A percentile compares a stretch with the other conserved stretches of the same genome.
phyloP scores from a whole-genome alignment of 2,888 invertebrate species.

The Eupithecia insigniata region DNA sequence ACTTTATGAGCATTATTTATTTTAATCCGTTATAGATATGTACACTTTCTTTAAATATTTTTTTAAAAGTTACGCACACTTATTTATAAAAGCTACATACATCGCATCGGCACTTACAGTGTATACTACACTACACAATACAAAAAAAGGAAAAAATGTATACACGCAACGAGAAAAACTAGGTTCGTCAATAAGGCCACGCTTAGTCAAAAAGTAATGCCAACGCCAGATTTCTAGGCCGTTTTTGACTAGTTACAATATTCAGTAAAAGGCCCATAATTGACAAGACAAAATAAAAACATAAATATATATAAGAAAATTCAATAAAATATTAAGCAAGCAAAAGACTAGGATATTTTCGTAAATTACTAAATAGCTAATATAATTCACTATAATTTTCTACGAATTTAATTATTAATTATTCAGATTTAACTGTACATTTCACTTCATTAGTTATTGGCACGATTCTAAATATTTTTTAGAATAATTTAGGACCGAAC shows the following conservation, averaged over 20 bases:
- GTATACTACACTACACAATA: background rate
- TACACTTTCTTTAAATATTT: constrained; percentile 65
- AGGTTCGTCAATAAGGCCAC: background rate
- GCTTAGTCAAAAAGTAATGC: background rate
- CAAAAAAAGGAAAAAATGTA: background rate
- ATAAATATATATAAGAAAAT: background rate
- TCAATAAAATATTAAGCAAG: background rate
- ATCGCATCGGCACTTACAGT: background rate
- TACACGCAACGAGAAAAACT: background rate
- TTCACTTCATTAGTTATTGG: constrained; percentile 23
- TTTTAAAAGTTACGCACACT: constrained; percentile 57
- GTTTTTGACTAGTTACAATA: background rate
- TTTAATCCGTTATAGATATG: constrained; percentile 72
- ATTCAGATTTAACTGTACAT: constrained; percentile 11
- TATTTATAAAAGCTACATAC: constrained; percentile 65
- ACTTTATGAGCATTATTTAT: constrained; percentile 74
- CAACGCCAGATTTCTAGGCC: background rate
- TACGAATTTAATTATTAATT: constrained; percentile 3
- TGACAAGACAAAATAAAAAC: background rate
- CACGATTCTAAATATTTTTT: constrained; percentile 27
- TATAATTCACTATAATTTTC: constrained; percentile 14
- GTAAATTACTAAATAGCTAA: constrained; percentile 13
- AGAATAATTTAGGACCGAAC: constrained; percentile 22
- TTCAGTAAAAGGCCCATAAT: background rate
- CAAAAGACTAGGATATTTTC: constrained; percentile 33